phyloP scores from a whole-genome alignment of 2,113 vertebrate species.

The Hippolais icterina region DNA sequence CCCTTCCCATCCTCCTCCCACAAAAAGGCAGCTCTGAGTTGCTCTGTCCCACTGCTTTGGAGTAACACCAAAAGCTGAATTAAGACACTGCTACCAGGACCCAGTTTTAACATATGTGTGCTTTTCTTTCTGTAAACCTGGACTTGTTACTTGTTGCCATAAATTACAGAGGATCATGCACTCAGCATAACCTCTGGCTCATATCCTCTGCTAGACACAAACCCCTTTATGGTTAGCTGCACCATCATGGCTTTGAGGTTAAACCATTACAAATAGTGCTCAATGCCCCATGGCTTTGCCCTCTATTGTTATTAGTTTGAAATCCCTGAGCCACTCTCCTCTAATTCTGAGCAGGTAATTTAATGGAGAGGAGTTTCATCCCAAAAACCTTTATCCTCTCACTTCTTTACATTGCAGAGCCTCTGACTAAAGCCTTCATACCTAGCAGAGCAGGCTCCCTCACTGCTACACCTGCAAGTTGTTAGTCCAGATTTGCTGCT shows the following conservation, averaged over 20 bases:
- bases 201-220: neutral
- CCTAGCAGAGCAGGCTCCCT: neutral
- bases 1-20: neutral
- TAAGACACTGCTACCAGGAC: neutral
- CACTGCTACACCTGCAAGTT: neutral
- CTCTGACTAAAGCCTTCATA: neutral
- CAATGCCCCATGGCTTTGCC: neutral
- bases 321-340: neutral
- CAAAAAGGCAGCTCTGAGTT: neutral
- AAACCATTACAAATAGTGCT: neutral
- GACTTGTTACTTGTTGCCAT: neutral
- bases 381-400: neutral
- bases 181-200: neutral
- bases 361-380: neutral
- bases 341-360: neutral
- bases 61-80: neutral
- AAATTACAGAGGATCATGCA: conserved; percentile 12
- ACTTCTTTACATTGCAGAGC: neutral
- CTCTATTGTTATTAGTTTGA: neutral
- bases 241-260: neutral
- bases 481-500: neutral
- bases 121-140: neutral
- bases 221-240: neutral
- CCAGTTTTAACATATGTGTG: neutral
- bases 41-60: neutral